Percentiles rank a stretch among this genome's conserved stretches.
Evolutionary conservation across 2,113 vertebrate genomes (phyloP).

Genomic region (Jacana jacana): DNA sequence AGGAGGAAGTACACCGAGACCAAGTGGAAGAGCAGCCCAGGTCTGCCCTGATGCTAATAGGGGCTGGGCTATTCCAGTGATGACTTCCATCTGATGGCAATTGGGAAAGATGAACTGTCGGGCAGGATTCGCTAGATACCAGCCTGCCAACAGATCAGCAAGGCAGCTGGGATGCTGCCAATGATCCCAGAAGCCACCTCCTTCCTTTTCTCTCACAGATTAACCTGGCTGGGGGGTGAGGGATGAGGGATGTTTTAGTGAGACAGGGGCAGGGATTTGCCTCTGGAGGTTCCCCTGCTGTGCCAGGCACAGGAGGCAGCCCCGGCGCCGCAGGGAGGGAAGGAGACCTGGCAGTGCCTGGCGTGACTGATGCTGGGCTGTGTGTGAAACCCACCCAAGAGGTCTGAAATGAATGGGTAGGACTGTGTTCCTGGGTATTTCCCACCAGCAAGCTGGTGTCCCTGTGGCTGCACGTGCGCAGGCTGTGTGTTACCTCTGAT

Average conservation of each 20-base stretch:
- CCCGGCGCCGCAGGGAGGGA: background rate
- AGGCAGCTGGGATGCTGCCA: background rate
- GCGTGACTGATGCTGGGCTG: background rate
- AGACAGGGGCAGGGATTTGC: background rate
- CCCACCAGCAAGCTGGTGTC: background rate
- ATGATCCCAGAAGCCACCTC: background rate
- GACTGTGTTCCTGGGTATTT: background rate
- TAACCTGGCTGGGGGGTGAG: background rate
- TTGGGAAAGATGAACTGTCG: background rate
- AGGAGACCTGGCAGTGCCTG: background rate
- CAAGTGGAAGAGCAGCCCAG: background rate
- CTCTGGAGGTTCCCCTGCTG: rapidly evolving
- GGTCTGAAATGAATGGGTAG: background rate
- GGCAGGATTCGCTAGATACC: background rate
- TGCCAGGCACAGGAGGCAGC: background rate
- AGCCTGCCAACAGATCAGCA: background rate
- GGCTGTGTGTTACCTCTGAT: background rate
- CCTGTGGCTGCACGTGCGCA: background rate
- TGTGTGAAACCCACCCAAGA: background rate
- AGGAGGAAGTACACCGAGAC: background rate
- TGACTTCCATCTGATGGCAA: background rate
- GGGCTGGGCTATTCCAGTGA: background rate
- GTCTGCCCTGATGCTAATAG: background rate
- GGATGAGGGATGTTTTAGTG: background rate
- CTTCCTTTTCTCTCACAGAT: background rate